phyloP scores from a whole-genome alignment of 1,140 invertebrate species.

The Chrysoperla carnea region DNA sequence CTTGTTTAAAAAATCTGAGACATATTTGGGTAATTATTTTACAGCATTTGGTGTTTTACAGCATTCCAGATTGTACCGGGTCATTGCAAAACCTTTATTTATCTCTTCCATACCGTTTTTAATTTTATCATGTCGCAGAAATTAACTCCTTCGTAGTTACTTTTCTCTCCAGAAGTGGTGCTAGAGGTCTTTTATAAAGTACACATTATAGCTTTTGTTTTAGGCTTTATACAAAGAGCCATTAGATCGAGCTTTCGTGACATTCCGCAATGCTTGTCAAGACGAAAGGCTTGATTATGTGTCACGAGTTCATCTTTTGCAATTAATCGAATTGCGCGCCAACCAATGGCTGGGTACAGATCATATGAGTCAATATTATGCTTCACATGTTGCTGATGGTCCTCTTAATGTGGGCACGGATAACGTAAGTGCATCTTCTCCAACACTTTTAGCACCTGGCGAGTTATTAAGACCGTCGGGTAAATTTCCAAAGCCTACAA shows the following conservation, averaged over 20 bases:
- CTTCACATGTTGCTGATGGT: conserved; percentile 40
- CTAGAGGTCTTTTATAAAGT: neutral
- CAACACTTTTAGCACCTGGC: conserved; percentile 47
- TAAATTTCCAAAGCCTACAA: conserved; percentile 73
- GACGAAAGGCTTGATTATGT: conserved; percentile 55
- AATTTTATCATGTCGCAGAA: too few species aligned
- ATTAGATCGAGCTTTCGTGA: conserved; percentile 54
- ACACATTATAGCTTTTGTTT: neutral
- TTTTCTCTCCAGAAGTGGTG: too few species aligned
- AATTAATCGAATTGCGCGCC: conserved; percentile 74
- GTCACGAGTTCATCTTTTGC: conserved; percentile 65
- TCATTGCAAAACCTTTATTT: too few species aligned
- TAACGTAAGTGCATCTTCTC: conserved; percentile 24
- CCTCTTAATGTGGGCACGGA: conserved; percentile 15
- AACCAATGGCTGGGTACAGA: conserved; percentile 69
- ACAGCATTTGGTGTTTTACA: too few species aligned
- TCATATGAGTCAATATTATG: conserved; percentile 66
- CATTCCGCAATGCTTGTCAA: conserved; percentile 72
- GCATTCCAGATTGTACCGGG: too few species aligned
- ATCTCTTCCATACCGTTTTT: too few species aligned
- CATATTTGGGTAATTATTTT: too few species aligned
- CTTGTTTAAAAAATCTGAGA: too few species aligned
- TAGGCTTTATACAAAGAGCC: conserved; percentile 31
- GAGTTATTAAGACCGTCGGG: conserved; percentile 75
- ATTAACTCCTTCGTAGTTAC: too few species aligned